A percentile compares a stretch with the other conserved stretches of the same genome.
Evolutionary conservation across 2,888 invertebrate species (phyloP).

Genomic region (Taphrorychus bicolor): DNA sequence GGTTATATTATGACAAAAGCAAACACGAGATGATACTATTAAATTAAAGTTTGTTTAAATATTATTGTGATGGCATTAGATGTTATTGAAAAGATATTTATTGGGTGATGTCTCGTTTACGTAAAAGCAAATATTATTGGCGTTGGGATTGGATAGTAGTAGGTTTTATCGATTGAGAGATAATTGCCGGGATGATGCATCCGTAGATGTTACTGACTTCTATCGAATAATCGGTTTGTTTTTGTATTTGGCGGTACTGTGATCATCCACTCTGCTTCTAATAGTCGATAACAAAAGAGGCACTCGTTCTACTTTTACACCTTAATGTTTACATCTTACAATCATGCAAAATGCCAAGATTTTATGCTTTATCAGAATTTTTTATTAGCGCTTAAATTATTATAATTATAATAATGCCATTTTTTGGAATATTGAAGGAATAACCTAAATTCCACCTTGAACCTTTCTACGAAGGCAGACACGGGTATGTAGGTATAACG

Average conservation of each 20-base stretch:
- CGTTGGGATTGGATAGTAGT: background rate
- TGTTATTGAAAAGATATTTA: conserved; percentile 29
- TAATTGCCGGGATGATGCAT: background rate
- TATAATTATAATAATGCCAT: too few species aligned
- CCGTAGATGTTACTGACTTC: background rate
- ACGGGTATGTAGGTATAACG: too few species aligned
- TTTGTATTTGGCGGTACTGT: background rate
- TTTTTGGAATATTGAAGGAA: too few species aligned
- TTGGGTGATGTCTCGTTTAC: conserved; percentile 6
- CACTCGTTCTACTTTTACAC: too few species aligned
- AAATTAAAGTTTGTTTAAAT: conserved; percentile 33
- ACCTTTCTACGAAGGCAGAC: too few species aligned
- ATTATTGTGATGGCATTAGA: conserved; percentile 24
- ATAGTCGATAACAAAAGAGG: too few species aligned
- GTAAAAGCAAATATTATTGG: background rate
- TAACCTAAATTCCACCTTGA: too few species aligned
- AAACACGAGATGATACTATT: conserved; percentile 29
- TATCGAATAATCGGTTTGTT: background rate
- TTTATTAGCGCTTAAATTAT: too few species aligned
- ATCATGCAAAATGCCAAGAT: too few species aligned
- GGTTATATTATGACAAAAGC: conserved; percentile 27
- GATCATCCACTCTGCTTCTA: background rate
- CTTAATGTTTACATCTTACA: too few species aligned
- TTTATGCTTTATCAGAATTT: too few species aligned
- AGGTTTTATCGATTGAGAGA: background rate